Evolutionary conservation across 2,888 invertebrate genomes (phyloP).

Genomic region (Dynastes maya): DNA sequence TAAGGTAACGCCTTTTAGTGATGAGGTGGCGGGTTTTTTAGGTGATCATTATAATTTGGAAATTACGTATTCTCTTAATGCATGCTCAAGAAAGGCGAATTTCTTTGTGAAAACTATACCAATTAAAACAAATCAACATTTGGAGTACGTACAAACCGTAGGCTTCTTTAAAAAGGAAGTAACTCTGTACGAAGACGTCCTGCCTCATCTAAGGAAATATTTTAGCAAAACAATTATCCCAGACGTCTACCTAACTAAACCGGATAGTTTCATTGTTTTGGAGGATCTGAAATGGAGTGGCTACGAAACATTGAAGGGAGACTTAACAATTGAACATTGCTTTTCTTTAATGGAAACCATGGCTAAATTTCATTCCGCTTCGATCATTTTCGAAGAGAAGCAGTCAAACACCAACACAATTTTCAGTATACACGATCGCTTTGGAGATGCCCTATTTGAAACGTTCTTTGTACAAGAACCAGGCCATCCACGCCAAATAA

Average conservation of each 20-base stretch:
- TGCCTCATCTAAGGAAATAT: slow-evolving; percentile 54
- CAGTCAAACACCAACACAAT: slow-evolving; percentile 52
- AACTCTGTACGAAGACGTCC: slow-evolving; percentile 53
- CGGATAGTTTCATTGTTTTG: slow-evolving; percentile 71
- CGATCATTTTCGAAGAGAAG: slow-evolving; percentile 72
- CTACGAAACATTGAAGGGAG: slow-evolving; percentile 57
- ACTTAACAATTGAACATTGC: slow-evolving; percentile 70
- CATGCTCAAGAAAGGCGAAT: slow-evolving; percentile 55
- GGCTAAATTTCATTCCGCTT: slow-evolving; percentile 73
- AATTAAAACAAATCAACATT: slow-evolving; percentile 67
- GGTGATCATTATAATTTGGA: slow-evolving; percentile 69
- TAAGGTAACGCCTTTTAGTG: slow-evolving; percentile 64
- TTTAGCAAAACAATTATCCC: slow-evolving; percentile 59
- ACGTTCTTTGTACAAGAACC: slow-evolving; percentile 58
- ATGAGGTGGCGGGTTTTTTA: slow-evolving; percentile 69
- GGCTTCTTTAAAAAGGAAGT: slow-evolving; percentile 68
- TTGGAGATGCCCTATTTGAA: slow-evolving; percentile 60
- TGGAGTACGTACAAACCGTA: slow-evolving; percentile 69
- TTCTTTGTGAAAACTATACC: slow-evolving; percentile 77
- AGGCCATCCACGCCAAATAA: slow-evolving; percentile 65
- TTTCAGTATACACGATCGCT: slow-evolving; percentile 60
- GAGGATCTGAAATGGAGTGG: slow-evolving; percentile 70
- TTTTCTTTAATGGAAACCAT: slow-evolving; percentile 70
- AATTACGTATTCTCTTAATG: slow-evolving; percentile 54
- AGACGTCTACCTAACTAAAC: slow-evolving; percentile 66